Evolutionary conservation across 2,888 invertebrate genomes (phyloP).

Genomic region (Drosophila mimica): DNA sequence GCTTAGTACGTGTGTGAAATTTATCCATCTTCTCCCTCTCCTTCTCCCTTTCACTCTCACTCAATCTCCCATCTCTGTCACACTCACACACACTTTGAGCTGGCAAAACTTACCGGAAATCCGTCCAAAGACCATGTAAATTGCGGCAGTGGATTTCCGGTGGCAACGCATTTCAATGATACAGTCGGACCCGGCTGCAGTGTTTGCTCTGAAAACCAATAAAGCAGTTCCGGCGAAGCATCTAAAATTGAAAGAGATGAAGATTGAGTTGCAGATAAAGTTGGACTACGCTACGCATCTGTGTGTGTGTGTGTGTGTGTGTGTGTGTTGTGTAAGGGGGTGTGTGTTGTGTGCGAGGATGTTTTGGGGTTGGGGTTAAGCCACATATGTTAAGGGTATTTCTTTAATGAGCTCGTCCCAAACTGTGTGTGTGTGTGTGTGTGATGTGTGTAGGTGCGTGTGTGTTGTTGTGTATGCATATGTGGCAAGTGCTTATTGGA

Average conservation of each 20-base stretch:
- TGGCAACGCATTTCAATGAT: conserved; percentile 96
- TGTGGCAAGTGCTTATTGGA: conserved; percentile 7
- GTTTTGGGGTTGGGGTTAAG: not conserved
- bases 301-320: not conserved
- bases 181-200: conserved; percentile 96
- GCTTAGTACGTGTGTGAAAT: conserved; percentile 50
- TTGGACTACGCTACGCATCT: not conserved
- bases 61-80: not conserved
- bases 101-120: conserved; percentile 89
- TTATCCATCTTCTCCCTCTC: not conserved
- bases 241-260: conserved; percentile 86
- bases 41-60: not conserved
- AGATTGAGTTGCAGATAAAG: conserved; percentile 25
- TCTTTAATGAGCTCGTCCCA: conserved; percentile 28
- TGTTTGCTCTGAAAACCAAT: conserved; percentile 97
- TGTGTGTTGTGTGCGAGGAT: not conserved
- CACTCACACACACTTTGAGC: conserved; percentile 8
- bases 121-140: conserved; percentile 96
- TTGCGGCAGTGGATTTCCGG: conserved; percentile 96
- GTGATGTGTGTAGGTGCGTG: conserved; percentile 1
- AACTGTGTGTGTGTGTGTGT: conserved; percentile 6
- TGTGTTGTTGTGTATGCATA: conserved; percentile 3
- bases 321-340: not conserved
- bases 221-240: conserved; percentile 94
- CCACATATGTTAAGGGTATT: conserved; percentile 17